Evolutionary conservation across 2,888 invertebrate genomes (phyloP), one percentile per base, ranked within the genome.

Genomic region (Luffia ferchaultella): DNA sequence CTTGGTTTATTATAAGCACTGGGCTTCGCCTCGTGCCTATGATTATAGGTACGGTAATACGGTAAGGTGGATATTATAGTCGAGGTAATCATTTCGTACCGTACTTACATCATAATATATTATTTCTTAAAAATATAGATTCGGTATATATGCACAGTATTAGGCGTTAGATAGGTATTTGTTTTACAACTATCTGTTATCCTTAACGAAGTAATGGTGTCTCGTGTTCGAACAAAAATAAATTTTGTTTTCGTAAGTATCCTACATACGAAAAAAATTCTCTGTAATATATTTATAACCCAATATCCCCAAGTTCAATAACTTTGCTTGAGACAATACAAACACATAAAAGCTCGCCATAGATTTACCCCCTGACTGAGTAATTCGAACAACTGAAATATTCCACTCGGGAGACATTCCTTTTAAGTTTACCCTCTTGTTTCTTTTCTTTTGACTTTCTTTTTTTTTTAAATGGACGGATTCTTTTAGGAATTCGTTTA

Each of bases 391-490:
- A 42, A 41, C 41, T 48, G 48, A 48, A 48, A 48, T 48, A 48
- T 48, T 48, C 48, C 48, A 48, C 48, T 48, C 48, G 48, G 41
- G 48, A 48, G 48, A 42, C 48, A 48, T 48, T 48, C 48, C 48
- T 48, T 48, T 48, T 18, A 48, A 42, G 18, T 48, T 42, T 41
- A 40, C 48, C 48, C 42, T 42, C 42, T 48, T 40, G 41, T 48
- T 42, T 42, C 42, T 48, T 48, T 41, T 18, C 40, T 47, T 47
- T 45, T n/a, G n/a, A n/a, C n/a, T n/a, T 16, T 30, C 60, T 57
- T 54, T 53, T 54, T 53, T 52, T 58, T 53, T 55, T 20, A 42
- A 42, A 20, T 46, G 43, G 46, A 50, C 50, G 44, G 50, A 52
- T 53, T 50, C 48, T 48, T 48, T 30, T 17, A 42, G 48, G 19